A percentile compares a stretch with the other conserved stretches of the same genome.
Conservation (phyloP, 2,113 vertebrate genomes). For the Nerophis lumbriciformis region DNA sequence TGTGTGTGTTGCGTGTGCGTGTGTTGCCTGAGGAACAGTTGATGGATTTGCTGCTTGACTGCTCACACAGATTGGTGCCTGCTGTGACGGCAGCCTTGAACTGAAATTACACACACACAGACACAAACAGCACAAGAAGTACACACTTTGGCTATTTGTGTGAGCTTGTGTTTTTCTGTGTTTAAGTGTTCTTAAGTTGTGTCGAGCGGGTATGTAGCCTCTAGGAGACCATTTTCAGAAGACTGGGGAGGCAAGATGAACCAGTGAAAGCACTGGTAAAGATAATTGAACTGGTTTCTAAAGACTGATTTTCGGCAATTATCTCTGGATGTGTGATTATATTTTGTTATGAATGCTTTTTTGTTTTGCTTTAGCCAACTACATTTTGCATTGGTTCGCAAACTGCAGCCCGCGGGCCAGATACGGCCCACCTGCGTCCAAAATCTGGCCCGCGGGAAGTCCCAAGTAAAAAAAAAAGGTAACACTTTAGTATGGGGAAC, state of each 20-base stretch:
- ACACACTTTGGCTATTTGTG: constrained; percentile 47
- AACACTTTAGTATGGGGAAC: no score
- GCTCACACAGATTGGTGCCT: constrained; percentile 67
- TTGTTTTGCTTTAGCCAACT: constrained; percentile 12
- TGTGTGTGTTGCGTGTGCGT: constrained; percentile 19
- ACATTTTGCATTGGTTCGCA: no score
- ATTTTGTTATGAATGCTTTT: constrained; percentile 4
- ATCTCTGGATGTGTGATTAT: constrained; percentile 23
- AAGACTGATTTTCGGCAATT: constrained; percentile 20
- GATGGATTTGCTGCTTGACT: constrained; percentile 69
- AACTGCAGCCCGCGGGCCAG: no score
- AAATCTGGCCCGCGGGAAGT: no score
- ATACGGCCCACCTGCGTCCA: no score
- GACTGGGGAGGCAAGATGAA: constrained; percentile 45
- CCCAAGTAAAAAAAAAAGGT: no score
- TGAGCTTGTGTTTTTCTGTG: constrained; percentile 5
- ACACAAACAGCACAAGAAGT: constrained; percentile 25
- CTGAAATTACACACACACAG: constrained; percentile 48
- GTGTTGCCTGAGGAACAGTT: constrained; percentile 60
- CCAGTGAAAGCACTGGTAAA: constrained; percentile 15
- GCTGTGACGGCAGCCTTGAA: constrained; percentile 67
- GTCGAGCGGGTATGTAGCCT: constrained; percentile 40
- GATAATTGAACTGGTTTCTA: constrained; percentile 27
- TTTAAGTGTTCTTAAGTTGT: constrained; percentile 33
- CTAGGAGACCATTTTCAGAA: constrained; percentile 50